These are phyloP conservation scores for Oreortyx pictus DNA, from an alignment of 2,797 vertebrate genomes.

Conservation along the genomic window DNA sequence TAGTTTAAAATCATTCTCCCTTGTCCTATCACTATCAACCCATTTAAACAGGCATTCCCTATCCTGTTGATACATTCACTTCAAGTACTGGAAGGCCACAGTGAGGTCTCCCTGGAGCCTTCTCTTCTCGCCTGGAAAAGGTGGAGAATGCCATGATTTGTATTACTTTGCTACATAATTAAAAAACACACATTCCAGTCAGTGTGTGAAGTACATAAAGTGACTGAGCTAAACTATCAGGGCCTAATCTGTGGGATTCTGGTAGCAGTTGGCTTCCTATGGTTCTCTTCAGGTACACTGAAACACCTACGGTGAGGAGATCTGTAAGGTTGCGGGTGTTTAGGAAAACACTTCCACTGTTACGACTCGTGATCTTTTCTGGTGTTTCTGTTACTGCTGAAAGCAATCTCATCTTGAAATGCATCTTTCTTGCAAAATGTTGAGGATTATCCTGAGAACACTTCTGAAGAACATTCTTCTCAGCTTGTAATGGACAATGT, in stretches of 20 bases:
- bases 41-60: too few relatives aligned
- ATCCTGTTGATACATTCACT: too few relatives aligned
- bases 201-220: accelerated
- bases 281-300: background rate
- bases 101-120: too few relatives aligned
- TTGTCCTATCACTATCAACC: too few relatives aligned
- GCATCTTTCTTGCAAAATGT: background rate
- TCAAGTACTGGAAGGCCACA: too few relatives aligned
- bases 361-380: background rate
- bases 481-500: accelerated
- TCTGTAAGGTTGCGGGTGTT: background rate
- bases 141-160: background rate
- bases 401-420: background rate
- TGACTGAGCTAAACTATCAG: background rate
- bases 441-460: background rate
- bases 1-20: too few relatives aligned
- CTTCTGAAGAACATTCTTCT: background rate
- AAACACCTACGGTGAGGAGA: background rate
- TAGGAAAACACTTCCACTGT: background rate
- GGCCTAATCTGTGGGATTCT: background rate
- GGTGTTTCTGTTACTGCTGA: background rate
- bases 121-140: background rate
- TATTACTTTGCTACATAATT: background rate
- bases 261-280: background rate
- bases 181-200: accelerated